Evolutionary conservation across 2,888 invertebrate genomes (phyloP).

Genomic region (Coelogynopora nodosa): DNA sequence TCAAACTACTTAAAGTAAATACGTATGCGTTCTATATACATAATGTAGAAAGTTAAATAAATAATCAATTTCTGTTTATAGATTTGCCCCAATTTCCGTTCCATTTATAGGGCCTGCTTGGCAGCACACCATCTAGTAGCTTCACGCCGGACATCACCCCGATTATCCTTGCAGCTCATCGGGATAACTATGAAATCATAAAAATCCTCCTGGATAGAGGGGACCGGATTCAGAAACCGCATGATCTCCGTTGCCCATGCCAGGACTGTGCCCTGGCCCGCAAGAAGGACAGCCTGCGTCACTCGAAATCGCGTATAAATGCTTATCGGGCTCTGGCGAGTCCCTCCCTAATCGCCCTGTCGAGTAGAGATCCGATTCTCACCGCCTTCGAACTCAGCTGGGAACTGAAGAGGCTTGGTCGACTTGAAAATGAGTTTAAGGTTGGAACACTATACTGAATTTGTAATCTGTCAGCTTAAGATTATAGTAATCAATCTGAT

Average conservation of each 20-base stretch:
- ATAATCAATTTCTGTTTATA: no score
- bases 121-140: constrained; percentile 43
- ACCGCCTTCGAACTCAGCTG: constrained; percentile 96
- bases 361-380: constrained; percentile 92
- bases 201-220: constrained; percentile 93
- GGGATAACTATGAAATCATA: constrained; percentile 97
- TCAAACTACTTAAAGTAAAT: no score
- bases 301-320: constrained; percentile 50
- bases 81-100: no score
- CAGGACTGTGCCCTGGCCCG: constrained; percentile 88
- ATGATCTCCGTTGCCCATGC: constrained; percentile 74
- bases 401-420: constrained; percentile 88
- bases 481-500: no score
- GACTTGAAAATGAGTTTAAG: constrained; percentile 88
- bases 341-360: constrained; percentile 89
- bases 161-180: constrained; percentile 88
- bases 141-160: constrained; percentile 95
- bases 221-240: constrained; percentile 71
- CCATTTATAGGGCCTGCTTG: constrained; percentile 31
- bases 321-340: constrained; percentile 74
- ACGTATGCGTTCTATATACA: no score
- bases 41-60: no score
- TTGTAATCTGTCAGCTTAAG: no score
- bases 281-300: constrained; percentile 77
- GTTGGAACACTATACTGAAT: no score